Evolutionary conservation across 2,888 invertebrate genomes (phyloP).

Genomic region (Lasioglossum figueresi): DNA sequence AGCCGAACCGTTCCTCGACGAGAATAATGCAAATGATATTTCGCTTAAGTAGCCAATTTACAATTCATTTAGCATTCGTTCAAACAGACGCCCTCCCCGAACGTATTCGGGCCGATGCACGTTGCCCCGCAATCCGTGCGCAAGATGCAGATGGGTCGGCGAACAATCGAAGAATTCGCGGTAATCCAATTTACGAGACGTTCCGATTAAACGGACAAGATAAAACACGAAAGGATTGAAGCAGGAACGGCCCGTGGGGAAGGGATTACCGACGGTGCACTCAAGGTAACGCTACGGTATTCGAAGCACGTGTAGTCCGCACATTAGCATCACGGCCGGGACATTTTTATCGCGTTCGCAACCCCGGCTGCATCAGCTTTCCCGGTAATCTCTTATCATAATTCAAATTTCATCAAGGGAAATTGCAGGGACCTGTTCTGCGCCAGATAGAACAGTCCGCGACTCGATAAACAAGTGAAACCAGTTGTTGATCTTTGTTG

Average conservation of each 20-base stretch:
- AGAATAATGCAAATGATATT: neutral
- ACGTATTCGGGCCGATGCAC: slow-evolving; percentile 12
- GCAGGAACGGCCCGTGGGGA: slow-evolving; percentile 20
- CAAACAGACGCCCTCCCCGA: neutral
- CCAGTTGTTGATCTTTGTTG: slow-evolving; percentile 29
- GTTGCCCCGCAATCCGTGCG: slow-evolving; percentile 58
- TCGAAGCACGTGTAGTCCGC: slow-evolving; percentile 59
- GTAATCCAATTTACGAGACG: slow-evolving; percentile 59
- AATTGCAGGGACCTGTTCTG: neutral
- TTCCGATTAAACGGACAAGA: slow-evolving; percentile 61
- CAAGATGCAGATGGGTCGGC: slow-evolving; percentile 8
- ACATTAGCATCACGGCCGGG: slow-evolving; percentile 51
- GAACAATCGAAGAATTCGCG: slow-evolving; percentile 51
- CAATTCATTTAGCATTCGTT: neutral
- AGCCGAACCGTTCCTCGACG: neutral
- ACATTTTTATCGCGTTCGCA: slow-evolving; percentile 62
- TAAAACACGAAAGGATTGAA: slow-evolving; percentile 39
- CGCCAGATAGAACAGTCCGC: slow-evolving; percentile 13
- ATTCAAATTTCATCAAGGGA: slow-evolving; percentile 64
- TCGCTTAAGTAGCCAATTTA: neutral
- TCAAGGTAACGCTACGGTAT: slow-evolving; percentile 57
- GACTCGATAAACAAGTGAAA: slow-evolving; percentile 31
- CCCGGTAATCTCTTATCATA: slow-evolving; percentile 62
- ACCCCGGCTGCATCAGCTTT: slow-evolving; percentile 35
- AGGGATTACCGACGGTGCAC: slow-evolving; percentile 22